These are phyloP conservation scores for Sprattus sprattus DNA, from an alignment of 2,113 vertebrate genomes.

Conservation along the genomic window DNA sequence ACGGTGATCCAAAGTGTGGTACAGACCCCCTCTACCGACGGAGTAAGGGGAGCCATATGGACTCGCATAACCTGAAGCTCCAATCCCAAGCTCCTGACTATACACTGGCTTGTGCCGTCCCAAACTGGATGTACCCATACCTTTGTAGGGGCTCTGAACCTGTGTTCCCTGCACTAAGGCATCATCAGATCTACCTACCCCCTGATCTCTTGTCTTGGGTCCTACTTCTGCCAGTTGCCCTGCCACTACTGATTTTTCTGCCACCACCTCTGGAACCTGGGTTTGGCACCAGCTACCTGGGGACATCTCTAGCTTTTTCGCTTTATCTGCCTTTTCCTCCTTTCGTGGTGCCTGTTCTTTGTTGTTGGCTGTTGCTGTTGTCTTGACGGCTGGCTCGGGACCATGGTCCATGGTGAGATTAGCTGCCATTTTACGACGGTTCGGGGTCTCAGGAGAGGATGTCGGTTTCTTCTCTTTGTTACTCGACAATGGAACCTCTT, in stretches of 20 bases:
- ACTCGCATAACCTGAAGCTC: constrained; percentile 58
- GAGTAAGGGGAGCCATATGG: constrained; percentile 66
- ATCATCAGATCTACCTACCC: constrained; percentile 56
- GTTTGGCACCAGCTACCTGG: constrained; percentile 75
- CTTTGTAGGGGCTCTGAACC: constrained; percentile 58
- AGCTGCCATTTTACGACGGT: constrained; percentile 66
- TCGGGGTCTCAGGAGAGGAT: constrained; percentile 57
- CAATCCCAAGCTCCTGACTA: constrained; percentile 51
- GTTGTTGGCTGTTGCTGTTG: constrained; percentile 42
- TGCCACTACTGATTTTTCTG: constrained; percentile 60
- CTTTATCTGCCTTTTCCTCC: constrained; percentile 52
- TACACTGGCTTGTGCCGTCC: constrained; percentile 61
- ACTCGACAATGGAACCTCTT: constrained; percentile 26
- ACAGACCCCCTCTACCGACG: constrained; percentile 58
- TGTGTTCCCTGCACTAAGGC: constrained; percentile 30
- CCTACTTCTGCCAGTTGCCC: constrained; percentile 56
- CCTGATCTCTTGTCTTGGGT: constrained; percentile 47
- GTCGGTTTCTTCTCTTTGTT: constrained; percentile 53
- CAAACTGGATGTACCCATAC: constrained; percentile 64
- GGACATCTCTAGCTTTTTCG: constrained; percentile 36
- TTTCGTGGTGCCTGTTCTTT: constrained; percentile 47
- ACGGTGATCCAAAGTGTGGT: constrained; percentile 61
- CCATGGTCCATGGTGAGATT: constrained; percentile 50
- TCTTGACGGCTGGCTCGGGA: constrained; percentile 24
- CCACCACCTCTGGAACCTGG: constrained; percentile 73